Conservation (phyloP, 2,888 invertebrate genomes). For the Drosophila greeni region DNA sequence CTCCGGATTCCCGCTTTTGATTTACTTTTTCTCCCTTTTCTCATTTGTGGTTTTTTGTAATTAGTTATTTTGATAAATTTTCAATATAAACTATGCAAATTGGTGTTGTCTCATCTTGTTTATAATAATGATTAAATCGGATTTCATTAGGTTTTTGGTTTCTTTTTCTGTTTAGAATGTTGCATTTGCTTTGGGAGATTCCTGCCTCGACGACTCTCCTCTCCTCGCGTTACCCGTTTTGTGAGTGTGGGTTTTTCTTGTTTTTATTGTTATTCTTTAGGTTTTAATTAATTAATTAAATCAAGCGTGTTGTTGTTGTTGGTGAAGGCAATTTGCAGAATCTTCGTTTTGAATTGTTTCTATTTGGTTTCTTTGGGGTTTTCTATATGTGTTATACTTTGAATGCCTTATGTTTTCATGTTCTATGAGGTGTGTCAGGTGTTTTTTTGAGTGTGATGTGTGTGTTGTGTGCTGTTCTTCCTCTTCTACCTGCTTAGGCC, state of each 20-base stretch:
- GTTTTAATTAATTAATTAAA: slow-evolving; percentile 46
- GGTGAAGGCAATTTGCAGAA: slow-evolving; percentile 22
- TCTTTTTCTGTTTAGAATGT: not conserved
- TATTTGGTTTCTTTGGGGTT: slow-evolving; percentile 2
- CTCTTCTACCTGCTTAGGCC: slow-evolving; percentile 28
- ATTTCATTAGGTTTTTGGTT: slow-evolving; percentile 11
- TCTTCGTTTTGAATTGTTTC: slow-evolving; percentile 17
- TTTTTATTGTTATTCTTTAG: slow-evolving; percentile 8
- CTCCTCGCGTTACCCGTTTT: not conserved
- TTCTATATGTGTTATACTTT: slow-evolving; percentile 19
- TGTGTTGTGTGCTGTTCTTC: slow-evolving; percentile 5
- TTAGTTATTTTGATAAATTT: slow-evolving; percentile 35
- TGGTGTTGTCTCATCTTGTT: slow-evolving; percentile 29
- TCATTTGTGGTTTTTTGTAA: slow-evolving; percentile 4
- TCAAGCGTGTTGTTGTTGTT: slow-evolving; percentile 46
- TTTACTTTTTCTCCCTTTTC: slow-evolving; percentile 17
- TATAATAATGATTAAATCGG: slow-evolving; percentile 25
- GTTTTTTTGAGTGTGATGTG: slow-evolving; percentile 9
- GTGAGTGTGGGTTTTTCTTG: not conserved
- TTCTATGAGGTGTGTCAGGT: slow-evolving; percentile 2
- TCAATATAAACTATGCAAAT: slow-evolving; percentile 29
- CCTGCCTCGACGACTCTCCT: slow-evolving; percentile 6
- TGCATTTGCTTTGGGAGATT: slow-evolving; percentile 1
- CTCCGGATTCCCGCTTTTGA: slow-evolving; percentile 24
- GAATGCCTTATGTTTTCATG: slow-evolving; percentile 5